Percentiles rank a stretch among this genome's conserved stretches.
Evolutionary conservation across 2,888 invertebrate genomes (phyloP).

Genomic region (Zele albiditarsus): DNA sequence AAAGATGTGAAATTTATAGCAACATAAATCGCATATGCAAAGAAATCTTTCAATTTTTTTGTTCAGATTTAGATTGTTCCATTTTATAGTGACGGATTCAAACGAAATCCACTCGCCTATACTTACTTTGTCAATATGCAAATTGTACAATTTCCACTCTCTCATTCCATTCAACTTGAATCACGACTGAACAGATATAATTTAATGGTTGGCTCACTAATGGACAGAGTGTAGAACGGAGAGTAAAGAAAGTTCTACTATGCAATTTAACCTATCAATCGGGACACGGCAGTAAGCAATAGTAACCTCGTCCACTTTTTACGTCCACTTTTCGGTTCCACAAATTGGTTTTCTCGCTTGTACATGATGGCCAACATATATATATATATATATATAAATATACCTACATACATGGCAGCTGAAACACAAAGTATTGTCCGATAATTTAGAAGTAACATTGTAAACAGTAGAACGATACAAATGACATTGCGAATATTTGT

Average conservation of each 20-base stretch:
- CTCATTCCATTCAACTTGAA: conserved; percentile 8
- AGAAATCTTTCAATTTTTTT: background rate
- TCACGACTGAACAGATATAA: conserved; percentile 25
- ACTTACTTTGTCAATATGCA: conserved; percentile 31
- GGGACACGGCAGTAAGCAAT: background rate
- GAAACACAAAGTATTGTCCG: background rate
- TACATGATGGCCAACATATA: background rate
- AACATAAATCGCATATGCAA: background rate
- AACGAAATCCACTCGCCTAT: background rate
- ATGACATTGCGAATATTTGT: background rate
- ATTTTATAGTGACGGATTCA: background rate
- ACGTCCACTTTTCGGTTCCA: conserved; percentile 15
- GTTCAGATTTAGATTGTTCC: background rate
- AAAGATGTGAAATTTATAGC: background rate
- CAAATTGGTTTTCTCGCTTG: background rate
- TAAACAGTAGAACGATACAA: background rate
- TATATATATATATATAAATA: background rate
- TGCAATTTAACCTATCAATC: conserved; percentile 32
- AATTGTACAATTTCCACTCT: conserved; percentile 31
- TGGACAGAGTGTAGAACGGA: conserved; percentile 16
- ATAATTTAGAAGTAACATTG: background rate
- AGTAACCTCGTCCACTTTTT: conserved; percentile 26
- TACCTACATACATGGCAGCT: background rate
- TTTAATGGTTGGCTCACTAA: conserved; percentile 19
- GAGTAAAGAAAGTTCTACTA: conserved; percentile 25